Evolutionary conservation across 2,797 vertebrate species (phyloP).

Genomic region (Cossypha dichroa): DNA sequence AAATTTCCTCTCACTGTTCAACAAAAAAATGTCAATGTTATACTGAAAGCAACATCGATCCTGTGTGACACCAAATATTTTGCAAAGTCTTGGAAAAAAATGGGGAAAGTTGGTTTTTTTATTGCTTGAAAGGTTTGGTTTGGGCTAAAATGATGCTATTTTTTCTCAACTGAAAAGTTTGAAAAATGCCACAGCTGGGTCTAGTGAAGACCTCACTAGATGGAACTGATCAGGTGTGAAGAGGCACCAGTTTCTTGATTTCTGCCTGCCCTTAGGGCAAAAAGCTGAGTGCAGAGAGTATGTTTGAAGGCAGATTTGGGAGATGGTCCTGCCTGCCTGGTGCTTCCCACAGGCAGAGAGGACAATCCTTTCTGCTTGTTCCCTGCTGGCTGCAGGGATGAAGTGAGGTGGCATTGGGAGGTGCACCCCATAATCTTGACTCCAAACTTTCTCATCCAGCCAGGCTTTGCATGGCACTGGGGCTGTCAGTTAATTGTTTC

Average conservation of each 20-base stretch:
- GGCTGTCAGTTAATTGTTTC: constrained; percentile 9
- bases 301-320: neutral
- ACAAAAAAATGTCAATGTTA: neutral
- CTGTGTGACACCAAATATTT: neutral
- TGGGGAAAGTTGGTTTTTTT: neutral
- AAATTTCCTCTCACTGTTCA: neutral
- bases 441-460: neutral
- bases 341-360: neutral
- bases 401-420: neutral
- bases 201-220: neutral
- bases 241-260: neutral
- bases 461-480: neutral
- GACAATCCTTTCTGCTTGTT: neutral
- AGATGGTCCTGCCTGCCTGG: neutral
- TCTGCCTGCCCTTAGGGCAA: neutral
- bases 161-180: neutral
- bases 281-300: neutral
- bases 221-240: neutral
- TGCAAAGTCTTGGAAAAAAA: neutral
- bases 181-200: neutral
- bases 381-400: neutral
- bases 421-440: neutral
- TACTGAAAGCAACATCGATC: neutral
- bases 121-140: neutral
- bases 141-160: neutral